Base-by-base conservation (phyloP, 1,140 invertebrate genomes). In the Formica exsecta region DNA sequence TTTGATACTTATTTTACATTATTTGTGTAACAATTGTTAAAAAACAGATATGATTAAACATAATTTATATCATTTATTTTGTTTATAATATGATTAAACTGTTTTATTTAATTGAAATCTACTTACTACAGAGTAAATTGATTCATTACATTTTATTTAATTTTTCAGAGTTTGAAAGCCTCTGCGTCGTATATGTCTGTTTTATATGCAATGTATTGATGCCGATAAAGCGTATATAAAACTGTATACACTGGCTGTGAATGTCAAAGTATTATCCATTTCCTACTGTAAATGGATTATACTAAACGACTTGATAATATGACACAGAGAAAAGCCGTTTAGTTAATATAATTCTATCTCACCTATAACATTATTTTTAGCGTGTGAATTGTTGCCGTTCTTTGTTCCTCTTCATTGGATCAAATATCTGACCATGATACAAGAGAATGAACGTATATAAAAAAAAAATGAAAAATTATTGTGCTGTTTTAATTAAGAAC, bases 121-220 rank as follows among this genome's bases (percentile, higher is more conserved):
- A 22, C 36, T 9, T 38, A n/a, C 6, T 44, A 38, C 13, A 1
- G 48, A 51, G 11, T 36, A 68, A 16, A 73, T 7, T 61, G 19
- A 83, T 81, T 73, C 44, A 73, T 73, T 44, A 0, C 8, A 22
- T 29, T 3, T 38, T 54, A 44, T 48, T 77, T 71, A n/a, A 48
- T 66, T 68, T 86, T 89, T 59, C 54, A 89, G 88, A 89, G 79
- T 61, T 66, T 89, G 11, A 89, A 89, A 65, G 66, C 84, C 22
- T 86, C 76, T 13, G 87, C 70, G 6, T 89, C 88, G 11, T 86
- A 87, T 1, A 54, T 88, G n/a, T 89, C 86, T 19, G 73, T 89
- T 79, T 73, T 89, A 19, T 54, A 77, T 1, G 86, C 87, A 44
- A 84, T 89, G 73, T 89, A 85, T 7, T 89, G 8, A 87, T 25